Conservation (phyloP, 2,113 vertebrate species). For the Psilopsiagon aymara region DNA sequence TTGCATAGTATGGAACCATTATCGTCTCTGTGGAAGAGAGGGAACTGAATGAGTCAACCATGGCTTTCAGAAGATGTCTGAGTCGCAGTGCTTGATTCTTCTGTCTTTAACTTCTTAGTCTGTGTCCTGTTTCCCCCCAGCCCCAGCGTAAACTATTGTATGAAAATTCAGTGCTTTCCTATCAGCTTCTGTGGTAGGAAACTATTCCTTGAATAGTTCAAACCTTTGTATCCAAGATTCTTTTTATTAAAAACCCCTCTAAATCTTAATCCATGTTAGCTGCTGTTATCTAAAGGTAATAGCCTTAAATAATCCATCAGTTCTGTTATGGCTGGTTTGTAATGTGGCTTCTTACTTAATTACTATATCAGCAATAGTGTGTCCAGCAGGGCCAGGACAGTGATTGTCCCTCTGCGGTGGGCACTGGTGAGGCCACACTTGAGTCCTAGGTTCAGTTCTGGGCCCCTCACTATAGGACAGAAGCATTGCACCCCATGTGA, state of each 20-base stretch:
- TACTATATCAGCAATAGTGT: background rate
- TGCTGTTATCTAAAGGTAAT: background rate
- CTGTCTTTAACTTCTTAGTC: slow-evolving; percentile 27
- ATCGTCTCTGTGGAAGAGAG: slow-evolving; percentile 11
- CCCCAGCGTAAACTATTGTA: background rate
- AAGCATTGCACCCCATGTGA: background rate
- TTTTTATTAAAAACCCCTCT: background rate
- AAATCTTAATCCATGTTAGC: background rate
- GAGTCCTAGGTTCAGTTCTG: background rate
- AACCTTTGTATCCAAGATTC: background rate
- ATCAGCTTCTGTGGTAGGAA: background rate
- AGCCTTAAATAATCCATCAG: background rate
- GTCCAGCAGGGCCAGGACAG: background rate
- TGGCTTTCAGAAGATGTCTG: slow-evolving; percentile 21
- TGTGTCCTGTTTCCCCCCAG: background rate
- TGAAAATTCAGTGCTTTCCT: background rate
- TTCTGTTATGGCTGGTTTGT: background rate
- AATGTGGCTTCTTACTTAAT: background rate
- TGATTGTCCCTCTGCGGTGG: background rate
- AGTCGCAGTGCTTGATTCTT: background rate
- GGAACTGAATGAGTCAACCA: slow-evolving; percentile 49
- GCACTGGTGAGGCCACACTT: background rate
- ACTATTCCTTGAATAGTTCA: background rate
- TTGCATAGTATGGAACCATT: background rate
- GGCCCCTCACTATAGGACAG: background rate